These are phyloP conservation scores for Micromussa lordhowensis DNA, from an alignment of 92 coral and sea anemone genomes.

Conservation along the genomic window DNA sequence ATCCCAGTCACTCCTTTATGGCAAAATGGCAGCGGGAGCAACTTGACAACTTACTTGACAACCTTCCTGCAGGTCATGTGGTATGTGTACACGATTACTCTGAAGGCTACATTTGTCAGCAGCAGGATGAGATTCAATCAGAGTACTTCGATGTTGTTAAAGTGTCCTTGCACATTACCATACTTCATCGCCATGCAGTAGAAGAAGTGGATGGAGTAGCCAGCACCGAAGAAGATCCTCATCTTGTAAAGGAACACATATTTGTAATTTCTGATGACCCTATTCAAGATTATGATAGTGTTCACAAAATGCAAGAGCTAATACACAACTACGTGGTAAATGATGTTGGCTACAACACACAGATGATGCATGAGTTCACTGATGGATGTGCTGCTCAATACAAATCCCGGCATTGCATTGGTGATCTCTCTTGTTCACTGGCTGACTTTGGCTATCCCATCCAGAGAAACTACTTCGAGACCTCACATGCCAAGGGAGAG, in stretches of 20 bases:
- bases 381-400: slow-evolving; percentile 37
- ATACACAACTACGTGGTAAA: slow-evolving; percentile 24
- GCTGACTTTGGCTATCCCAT: slow-evolving; percentile 50
- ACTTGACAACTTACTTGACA: slow-evolving; percentile 29
- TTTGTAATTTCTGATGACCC: slow-evolving; percentile 39
- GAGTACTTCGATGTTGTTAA: slow-evolving; percentile 44
- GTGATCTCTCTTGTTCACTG: slow-evolving; percentile 28
- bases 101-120: slow-evolving; percentile 44
- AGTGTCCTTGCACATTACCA: slow-evolving; percentile 40
- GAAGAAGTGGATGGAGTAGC: slow-evolving; percentile 31
- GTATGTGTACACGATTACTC: slow-evolving; percentile 45
- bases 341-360: background rate
- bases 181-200: slow-evolving; percentile 39
- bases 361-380: slow-evolving; percentile 30
- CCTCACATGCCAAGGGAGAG: slow-evolving; percentile 41
- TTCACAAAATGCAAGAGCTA: slow-evolving; percentile 40
- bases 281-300: slow-evolving; percentile 26
- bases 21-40: slow-evolving; percentile 49
- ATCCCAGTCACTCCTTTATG: too few relatives aligned
- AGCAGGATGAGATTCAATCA: slow-evolving; percentile 50
- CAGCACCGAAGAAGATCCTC: slow-evolving; percentile 48
- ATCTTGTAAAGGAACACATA: slow-evolving; percentile 35
- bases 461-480: slow-evolving; percentile 29
- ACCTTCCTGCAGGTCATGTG: slow-evolving; percentile 21
- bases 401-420: slow-evolving; percentile 6